These are phyloP conservation scores for Habroteleia sp. DNA, from an alignment of 2,888 invertebrate genomes.

Conservation along the genomic window DNA sequence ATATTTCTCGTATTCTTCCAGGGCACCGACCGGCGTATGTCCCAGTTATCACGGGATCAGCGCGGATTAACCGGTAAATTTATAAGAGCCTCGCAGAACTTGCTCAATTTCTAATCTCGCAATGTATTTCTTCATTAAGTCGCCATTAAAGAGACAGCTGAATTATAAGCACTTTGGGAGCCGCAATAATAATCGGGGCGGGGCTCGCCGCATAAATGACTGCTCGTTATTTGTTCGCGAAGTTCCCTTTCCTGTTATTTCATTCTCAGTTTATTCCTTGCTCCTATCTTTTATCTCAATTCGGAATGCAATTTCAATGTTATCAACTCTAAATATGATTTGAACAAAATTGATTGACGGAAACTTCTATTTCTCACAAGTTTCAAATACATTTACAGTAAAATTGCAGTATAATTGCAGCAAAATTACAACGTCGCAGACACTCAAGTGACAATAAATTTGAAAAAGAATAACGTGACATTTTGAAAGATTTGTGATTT, in stretches of 20 bases:
- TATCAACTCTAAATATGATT: no score
- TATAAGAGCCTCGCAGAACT: constrained; percentile 64
- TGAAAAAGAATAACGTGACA: no score
- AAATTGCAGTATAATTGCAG: no score
- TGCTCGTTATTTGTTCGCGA: background rate
- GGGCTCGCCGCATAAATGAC: background rate
- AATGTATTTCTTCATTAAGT: constrained; percentile 60
- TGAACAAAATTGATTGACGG: no score
- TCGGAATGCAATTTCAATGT: background rate
- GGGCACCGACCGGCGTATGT: constrained; percentile 71
- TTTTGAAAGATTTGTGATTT: no score
- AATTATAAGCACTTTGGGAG: constrained; percentile 53
- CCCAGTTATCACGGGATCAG: constrained; percentile 76
- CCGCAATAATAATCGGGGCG: constrained; percentile 39
- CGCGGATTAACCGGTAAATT: constrained; percentile 74
- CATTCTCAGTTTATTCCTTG: background rate
- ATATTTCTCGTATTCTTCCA: constrained; percentile 60
- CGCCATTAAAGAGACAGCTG: constrained; percentile 45
- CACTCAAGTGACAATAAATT: no score
- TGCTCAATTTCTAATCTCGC: constrained; percentile 59
- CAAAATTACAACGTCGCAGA: no score
- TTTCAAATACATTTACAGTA: no score
- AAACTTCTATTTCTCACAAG: no score
- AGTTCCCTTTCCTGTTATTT: no score
- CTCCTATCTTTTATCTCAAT: background rate